phyloP scores from a whole-genome alignment of 2,888 invertebrate species.

The Auanema sp. region DNA sequence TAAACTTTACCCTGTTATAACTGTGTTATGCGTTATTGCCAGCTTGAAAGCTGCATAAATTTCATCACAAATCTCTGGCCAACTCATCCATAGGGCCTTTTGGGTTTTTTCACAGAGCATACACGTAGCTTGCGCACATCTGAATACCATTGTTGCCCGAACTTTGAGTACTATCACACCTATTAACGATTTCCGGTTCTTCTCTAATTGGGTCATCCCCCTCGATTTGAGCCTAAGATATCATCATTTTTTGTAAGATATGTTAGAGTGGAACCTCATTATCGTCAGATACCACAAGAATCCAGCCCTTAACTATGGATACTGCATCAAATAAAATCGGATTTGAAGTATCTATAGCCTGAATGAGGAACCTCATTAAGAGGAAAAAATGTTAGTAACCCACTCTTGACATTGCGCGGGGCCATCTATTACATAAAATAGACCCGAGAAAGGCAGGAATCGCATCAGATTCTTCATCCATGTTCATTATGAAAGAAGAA shows the following conservation, averaged over 20 bases:
- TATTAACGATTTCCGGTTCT: conserved; percentile 29
- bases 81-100: conserved; percentile 43
- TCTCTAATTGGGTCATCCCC: conserved; percentile 18
- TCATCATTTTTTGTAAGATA: conserved; percentile 8
- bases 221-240: conserved; percentile 6
- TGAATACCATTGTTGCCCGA: background rate
- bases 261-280: conserved; percentile 23
- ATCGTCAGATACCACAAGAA: conserved; percentile 34
- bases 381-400: background rate
- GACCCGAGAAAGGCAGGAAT: conserved; percentile 28
- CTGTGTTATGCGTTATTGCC: conserved; percentile 41
- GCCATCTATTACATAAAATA: conserved; percentile 37
- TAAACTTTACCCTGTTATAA: conserved; percentile 26
- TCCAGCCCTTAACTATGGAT: conserved; percentile 43
- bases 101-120: conserved; percentile 34
- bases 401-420: conserved; percentile 20
- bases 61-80: conserved; percentile 43
- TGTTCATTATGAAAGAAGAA: conserved; percentile 25
- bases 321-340: conserved; percentile 30
- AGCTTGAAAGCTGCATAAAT: conserved; percentile 43
- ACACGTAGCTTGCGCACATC: conserved; percentile 31
- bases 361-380: background rate
- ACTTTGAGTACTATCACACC: conserved; percentile 1
- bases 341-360: conserved; percentile 38
- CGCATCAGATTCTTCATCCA: conserved; percentile 15